Evolutionary conservation across 2,113 vertebrate species (phyloP).

Genomic region (Galbula dea): DNA sequence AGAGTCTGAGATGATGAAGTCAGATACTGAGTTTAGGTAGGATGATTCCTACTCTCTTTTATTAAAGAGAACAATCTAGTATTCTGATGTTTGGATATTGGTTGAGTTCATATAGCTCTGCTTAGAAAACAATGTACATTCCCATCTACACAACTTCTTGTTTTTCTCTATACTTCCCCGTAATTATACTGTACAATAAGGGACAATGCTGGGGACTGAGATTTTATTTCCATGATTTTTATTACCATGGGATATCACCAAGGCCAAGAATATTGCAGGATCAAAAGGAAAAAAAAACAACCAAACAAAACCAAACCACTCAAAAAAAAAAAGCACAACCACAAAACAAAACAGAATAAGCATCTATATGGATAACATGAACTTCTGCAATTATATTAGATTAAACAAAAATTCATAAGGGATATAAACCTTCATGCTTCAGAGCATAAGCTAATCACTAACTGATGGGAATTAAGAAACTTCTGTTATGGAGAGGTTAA

Average conservation of each 20-base stretch:
- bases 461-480: constrained; percentile 65
- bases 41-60: background rate
- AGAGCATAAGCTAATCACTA: constrained; percentile 63
- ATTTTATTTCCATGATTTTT: constrained; percentile 21
- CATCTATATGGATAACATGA: constrained; percentile 54
- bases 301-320: too few species aligned
- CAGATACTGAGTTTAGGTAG: background rate
- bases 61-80: background rate
- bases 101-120: background rate
- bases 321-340: too few species aligned
- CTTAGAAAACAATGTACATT: background rate
- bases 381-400: constrained; percentile 60
- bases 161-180: background rate
- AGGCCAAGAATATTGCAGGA: constrained; percentile 6
- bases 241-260: constrained; percentile 3
- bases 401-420: constrained; percentile 64
- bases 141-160: background rate
- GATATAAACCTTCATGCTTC: constrained; percentile 62
- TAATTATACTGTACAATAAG: background rate
- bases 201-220: background rate
- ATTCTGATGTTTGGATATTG: background rate
- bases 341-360: background rate
- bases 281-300: background rate
- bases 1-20: background rate
- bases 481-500: constrained; percentile 64